A percentile compares a stretch with the other conserved stretches of the same genome.
Evolutionary conservation across 2,113 vertebrate genomes (phyloP).

Genomic region (Nibea albiflora): DNA sequence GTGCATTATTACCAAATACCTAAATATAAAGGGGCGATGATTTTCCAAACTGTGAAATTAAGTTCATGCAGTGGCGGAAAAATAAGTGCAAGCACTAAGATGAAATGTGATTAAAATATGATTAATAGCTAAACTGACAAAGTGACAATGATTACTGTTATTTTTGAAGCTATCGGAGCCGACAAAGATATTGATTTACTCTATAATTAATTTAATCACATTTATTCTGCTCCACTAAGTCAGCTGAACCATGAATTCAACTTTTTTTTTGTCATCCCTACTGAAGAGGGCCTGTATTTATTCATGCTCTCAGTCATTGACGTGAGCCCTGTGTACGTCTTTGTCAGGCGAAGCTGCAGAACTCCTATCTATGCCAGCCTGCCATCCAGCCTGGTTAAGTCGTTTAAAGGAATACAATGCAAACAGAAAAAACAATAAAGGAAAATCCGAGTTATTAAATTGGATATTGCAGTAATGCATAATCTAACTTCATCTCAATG

Average conservation of each 20-base stretch:
- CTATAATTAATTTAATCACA: constrained; percentile 81
- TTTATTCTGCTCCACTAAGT: constrained; percentile 77
- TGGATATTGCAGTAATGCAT: constrained; percentile 85
- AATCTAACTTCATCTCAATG: constrained; percentile 83
- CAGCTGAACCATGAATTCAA: constrained; percentile 75
- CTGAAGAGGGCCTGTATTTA: constrained; percentile 75
- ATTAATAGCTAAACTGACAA: constrained; percentile 71
- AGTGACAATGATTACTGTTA: constrained; percentile 73
- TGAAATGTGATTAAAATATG: constrained; percentile 71
- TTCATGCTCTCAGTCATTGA: constrained; percentile 60
- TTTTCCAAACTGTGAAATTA: constrained; percentile 14
- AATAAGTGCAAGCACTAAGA: constrained; percentile 29
- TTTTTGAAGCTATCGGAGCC: constrained; percentile 73
- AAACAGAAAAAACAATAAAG: constrained; percentile 85
- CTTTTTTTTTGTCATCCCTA: constrained; percentile 71
- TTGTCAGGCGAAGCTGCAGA: constrained; percentile 72
- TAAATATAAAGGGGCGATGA: constrained; percentile 9
- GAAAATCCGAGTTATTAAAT: constrained; percentile 86
- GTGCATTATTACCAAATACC: constrained; percentile 3
- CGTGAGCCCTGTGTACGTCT: constrained; percentile 75
- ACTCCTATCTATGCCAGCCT: constrained; percentile 59
- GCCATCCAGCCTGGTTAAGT: constrained; percentile 69
- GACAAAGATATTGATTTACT: constrained; percentile 70
- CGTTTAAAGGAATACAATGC: constrained; percentile 82
- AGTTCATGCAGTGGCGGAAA: constrained; percentile 37